These are phyloP conservation scores for Thera britannica DNA, from an alignment of 2,888 invertebrate genomes.

Conservation along the genomic window DNA sequence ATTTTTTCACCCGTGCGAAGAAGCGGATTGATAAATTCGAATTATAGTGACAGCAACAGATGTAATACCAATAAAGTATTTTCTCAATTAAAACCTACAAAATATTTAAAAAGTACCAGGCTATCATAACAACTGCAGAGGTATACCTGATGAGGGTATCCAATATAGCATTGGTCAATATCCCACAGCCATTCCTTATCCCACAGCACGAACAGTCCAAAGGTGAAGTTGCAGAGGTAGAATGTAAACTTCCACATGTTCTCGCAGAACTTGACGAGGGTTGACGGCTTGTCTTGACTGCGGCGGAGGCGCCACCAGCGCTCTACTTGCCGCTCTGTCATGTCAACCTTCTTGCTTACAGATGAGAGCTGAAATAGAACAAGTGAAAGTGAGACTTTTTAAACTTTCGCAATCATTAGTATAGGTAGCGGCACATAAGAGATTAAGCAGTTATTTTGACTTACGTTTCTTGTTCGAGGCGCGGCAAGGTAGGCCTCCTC, in stretches of 20 bases:
- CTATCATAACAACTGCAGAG: not conserved
- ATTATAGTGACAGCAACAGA: no score
- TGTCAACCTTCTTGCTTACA: slow-evolving; percentile 93
- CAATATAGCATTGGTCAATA: slow-evolving; percentile 94
- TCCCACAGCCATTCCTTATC: slow-evolving; percentile 98
- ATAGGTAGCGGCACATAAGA: not conserved
- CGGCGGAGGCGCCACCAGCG: slow-evolving; percentile 95
- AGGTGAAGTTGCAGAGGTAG: slow-evolving; percentile 92
- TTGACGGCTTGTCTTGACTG: slow-evolving; percentile 95
- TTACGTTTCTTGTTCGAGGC: slow-evolving; percentile 90
- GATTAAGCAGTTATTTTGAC: slow-evolving; percentile 2
- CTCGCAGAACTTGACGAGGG: slow-evolving; percentile 96
- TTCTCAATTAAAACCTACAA: no score
- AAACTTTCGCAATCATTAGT: no score
- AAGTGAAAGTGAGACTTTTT: no score
- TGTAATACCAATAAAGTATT: no score
- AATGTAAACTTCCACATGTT: slow-evolving; percentile 96
- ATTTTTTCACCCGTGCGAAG: no score
- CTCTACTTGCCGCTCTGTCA: slow-evolving; percentile 94
- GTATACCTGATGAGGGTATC: slow-evolving; percentile 90
- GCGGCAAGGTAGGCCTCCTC: slow-evolving; percentile 90
- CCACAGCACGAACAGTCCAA: slow-evolving; percentile 93
- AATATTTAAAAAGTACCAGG: no score
- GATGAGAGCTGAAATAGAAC: slow-evolving; percentile 82
- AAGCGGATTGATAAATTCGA: no score